Base-by-base conservation (phyloP, 2,888 invertebrate genomes). In the Napeogenes inachia region DNA sequence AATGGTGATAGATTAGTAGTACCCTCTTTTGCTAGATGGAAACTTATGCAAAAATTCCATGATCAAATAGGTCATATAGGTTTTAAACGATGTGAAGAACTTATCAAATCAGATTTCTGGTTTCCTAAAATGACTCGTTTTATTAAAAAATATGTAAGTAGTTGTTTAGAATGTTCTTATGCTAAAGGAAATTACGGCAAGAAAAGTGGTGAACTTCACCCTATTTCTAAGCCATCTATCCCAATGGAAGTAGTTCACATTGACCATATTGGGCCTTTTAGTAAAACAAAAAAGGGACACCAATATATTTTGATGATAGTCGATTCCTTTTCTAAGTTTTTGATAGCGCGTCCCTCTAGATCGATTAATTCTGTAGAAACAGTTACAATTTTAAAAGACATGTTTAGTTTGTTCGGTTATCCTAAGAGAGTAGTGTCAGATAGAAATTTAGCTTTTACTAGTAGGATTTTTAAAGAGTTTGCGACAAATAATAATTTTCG, bases 51-150 rank as follows among this genome's bases (percentile, higher is more conserved):
- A 53, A 76, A 73, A 71, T 68, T 71, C 53, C 78, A 77, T 59
- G 75, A 78, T 60, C 71, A 76, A 2, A 72, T 77, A 10, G 77
- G 78, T 2, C 75, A 78, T 60, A 60, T 72, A 6, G 73, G 73
- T 0, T 62, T 73, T 3, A 60, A 74, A 13, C 58, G 64, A 13
- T 73, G 73, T 47, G 54, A 30, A 13, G 67, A 70, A 4, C 12
- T 74, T 8, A 72, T 78, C 32, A 78, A 76, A 63, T 59, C 61
- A 2, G 66, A 68, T 2, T 77, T 65, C 55, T 76, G 76, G 76
- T 77, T 77, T 62, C 66, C 69, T 69, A 73, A 10, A 13, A 61
- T 64, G 55, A 62, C 60, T 13, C 10, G 60, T 6, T 62, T 65
- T 56, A 62, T 58, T 32, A 61, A 53, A 4, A 75, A 75, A 58